A percentile compares a stretch with the other conserved stretches of the same genome.
phyloP scores from a whole-genome alignment of 1,140 invertebrate genomes.

The Lasaia peninsularis region DNA sequence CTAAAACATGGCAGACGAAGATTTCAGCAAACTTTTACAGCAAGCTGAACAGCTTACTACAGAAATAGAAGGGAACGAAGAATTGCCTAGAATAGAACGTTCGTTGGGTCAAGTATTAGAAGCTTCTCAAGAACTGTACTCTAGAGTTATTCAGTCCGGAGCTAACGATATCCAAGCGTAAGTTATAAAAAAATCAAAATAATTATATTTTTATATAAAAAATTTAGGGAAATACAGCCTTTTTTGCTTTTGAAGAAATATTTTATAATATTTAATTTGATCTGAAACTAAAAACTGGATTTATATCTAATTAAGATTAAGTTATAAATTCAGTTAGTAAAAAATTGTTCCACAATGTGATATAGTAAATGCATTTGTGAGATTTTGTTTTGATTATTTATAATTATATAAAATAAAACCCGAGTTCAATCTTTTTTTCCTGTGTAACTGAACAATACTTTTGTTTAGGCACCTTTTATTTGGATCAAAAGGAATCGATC shows the following conservation, averaged over 20 bases:
- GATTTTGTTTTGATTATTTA: too few species aligned
- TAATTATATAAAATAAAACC: too few species aligned
- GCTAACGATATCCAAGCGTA: slow-evolving; percentile 96
- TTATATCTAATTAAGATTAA: too few species aligned
- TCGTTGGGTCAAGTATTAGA: slow-evolving; percentile 94
- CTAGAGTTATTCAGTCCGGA: slow-evolving; percentile 88
- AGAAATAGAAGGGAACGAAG: slow-evolving; percentile 90
- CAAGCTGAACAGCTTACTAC: slow-evolving; percentile 94
- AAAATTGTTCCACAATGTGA: too few species aligned
- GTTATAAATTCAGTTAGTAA: too few species aligned
- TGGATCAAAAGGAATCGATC: slow-evolving; percentile 93
- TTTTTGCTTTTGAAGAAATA: too few species aligned
- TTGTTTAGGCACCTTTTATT: slow-evolving; percentile 91
- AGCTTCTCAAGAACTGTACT: slow-evolving; percentile 93
- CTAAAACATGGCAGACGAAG: slow-evolving; percentile 66
- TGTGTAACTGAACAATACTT: too few species aligned
- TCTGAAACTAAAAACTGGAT: too few species aligned
- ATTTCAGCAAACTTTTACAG: slow-evolving; percentile 91
- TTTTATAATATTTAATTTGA: too few species aligned
- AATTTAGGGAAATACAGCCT: too few species aligned
- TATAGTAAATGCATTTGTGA: too few species aligned
- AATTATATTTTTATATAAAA: too few species aligned
- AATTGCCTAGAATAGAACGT: slow-evolving; percentile 91
- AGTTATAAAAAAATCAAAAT: slow-evolving; percentile 48
- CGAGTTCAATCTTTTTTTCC: slow-evolving; percentile 20